A percentile compares a stretch with the other conserved stretches of the same genome.
These are phyloP conservation scores for Vulpes ferrilata DNA, from an alignment of 2,113 vertebrate genomes.

Conservation along the genomic window DNA sequence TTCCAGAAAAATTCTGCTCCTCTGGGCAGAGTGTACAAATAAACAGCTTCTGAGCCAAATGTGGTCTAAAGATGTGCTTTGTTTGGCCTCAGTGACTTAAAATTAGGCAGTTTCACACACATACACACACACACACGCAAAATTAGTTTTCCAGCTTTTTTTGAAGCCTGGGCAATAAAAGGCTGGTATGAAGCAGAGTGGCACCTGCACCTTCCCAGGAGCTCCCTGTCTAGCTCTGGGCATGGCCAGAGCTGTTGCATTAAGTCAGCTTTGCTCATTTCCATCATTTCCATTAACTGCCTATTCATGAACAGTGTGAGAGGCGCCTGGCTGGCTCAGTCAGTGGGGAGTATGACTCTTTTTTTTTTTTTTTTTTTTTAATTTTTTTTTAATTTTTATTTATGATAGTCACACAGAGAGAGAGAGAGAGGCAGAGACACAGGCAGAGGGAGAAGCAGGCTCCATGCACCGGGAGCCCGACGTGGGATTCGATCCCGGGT, in stretches of 20 bases:
- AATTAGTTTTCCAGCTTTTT: not conserved
- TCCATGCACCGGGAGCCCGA: no score
- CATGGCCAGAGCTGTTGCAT: not conserved
- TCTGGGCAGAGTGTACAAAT: not conserved
- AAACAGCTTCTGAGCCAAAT: not conserved
- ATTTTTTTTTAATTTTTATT: no score
- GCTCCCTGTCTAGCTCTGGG: not conserved
- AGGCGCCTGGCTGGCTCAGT: not conserved
- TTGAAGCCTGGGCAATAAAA: not conserved
- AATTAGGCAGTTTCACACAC: not conserved
- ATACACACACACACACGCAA: not conserved
- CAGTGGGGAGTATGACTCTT: not conserved
- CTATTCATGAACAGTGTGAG: not conserved
- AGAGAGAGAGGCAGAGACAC: no score
- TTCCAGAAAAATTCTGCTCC: not conserved
- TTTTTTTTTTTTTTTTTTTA: no score
- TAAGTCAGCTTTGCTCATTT: not conserved
- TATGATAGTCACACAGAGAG: no score
- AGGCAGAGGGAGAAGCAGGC: no score
- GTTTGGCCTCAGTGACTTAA: not conserved
- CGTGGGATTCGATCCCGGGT: no score
- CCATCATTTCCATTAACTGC: not conserved
- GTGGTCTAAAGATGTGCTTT: not conserved
- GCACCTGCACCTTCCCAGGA: no score
- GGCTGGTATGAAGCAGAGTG: not conserved